phyloP scores from a whole-genome alignment of 1,140 invertebrate species.

The Periplaneta americana region DNA sequence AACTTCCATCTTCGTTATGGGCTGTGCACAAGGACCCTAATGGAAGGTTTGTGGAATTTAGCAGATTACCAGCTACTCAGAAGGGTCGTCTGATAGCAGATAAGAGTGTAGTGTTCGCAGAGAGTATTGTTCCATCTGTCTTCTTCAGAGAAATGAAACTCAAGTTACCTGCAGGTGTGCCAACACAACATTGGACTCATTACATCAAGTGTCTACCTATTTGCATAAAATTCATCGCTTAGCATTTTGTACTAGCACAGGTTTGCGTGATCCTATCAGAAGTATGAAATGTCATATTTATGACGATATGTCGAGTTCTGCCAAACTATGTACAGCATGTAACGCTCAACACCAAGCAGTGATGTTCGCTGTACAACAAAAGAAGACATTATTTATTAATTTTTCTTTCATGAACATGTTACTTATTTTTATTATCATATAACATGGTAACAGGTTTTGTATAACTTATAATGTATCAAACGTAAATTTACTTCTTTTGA shows the following conservation, averaged over 20 bases:
- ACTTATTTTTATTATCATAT: too few relatives aligned
- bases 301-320: neutral
- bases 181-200: neutral
- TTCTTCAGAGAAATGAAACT: neutral
- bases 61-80: neutral
- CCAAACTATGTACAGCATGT: neutral
- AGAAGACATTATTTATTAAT: too few relatives aligned
- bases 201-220: neutral
- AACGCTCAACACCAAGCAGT: neutral
- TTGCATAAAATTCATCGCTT: neutral
- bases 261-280: neutral
- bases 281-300: neutral
- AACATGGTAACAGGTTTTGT: too few relatives aligned
- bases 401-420: too few relatives aligned
- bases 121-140: neutral
- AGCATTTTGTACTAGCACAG: neutral
- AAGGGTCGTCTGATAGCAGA: neutral
- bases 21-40: too few relatives aligned
- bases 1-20: too few relatives aligned
- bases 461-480: too few relatives aligned
- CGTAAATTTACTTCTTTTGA: too few relatives aligned
- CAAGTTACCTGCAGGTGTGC: neutral
- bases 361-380: neutral
- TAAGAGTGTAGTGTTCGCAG: neutral
- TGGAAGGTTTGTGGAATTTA: neutral